phyloP scores from a whole-genome alignment of 1,140 invertebrate genomes.

The Caenorhabditis inopinata region DNA sequence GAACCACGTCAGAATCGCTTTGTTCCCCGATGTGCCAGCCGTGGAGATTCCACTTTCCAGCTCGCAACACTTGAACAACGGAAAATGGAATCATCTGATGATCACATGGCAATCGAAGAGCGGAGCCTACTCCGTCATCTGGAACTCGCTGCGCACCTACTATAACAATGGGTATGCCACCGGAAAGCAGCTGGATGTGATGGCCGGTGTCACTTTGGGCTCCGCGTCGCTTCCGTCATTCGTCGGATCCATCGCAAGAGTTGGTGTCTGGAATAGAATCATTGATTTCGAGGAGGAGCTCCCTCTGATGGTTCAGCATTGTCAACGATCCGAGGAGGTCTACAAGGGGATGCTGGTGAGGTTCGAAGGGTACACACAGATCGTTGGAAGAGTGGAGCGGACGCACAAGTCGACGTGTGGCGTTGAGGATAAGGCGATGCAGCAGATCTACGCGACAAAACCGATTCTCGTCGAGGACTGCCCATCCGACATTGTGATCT shows the following conservation, averaged over 20 bases:
- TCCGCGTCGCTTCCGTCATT: conserved; percentile 69
- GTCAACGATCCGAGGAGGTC: conserved; percentile 75
- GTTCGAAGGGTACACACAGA: conserved; percentile 87
- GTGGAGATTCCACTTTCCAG: conserved; percentile 81
- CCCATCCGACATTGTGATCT: conserved; percentile 91
- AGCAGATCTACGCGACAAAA: neutral
- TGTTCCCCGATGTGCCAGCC: conserved; percentile 82
- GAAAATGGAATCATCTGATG: conserved; percentile 92
- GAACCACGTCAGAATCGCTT: conserved; percentile 81
- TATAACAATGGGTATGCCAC: conserved; percentile 70
- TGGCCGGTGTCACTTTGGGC: conserved; percentile 59
- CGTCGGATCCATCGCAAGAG: conserved; percentile 88
- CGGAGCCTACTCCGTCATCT: conserved; percentile 69
- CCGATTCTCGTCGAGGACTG: conserved; percentile 72
- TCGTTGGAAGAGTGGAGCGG: conserved; percentile 62
- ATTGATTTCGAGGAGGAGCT: conserved; percentile 88
- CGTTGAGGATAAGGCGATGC: conserved; percentile 72
- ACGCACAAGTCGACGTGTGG: conserved; percentile 63
- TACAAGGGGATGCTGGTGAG: conserved; percentile 82
- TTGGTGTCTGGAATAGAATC: conserved; percentile 87
- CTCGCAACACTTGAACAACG: conserved; percentile 84
- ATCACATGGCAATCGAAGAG: conserved; percentile 80
- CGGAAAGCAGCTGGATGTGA: conserved; percentile 76
- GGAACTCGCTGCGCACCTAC: conserved; percentile 62
- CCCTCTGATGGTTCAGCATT: conserved; percentile 73